Evolutionary conservation across 2,797 vertebrate species (phyloP).

Genomic region (Anniella stebbinsi): DNA sequence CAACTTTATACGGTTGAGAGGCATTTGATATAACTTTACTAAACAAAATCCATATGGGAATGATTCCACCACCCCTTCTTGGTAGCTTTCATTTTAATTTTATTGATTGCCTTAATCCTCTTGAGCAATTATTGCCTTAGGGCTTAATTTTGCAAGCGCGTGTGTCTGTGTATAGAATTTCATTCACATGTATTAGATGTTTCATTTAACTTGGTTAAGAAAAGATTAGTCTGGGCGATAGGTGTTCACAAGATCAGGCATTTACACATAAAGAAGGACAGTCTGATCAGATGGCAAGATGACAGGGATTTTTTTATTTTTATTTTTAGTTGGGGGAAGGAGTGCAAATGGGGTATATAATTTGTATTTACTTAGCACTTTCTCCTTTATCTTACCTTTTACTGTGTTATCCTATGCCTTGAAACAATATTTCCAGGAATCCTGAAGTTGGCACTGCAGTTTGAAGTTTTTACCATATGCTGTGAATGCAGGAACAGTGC

Average conservation of each 20-base stretch:
- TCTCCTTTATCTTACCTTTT: slow-evolving; percentile 61
- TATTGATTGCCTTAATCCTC: slow-evolving; percentile 72
- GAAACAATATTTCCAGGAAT: slow-evolving; percentile 67
- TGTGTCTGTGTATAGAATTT: slow-evolving; percentile 61
- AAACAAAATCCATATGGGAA: slow-evolving; percentile 67
- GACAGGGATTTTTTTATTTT: slow-evolving; percentile 52
- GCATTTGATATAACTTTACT: slow-evolving; percentile 74
- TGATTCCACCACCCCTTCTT: slow-evolving; percentile 48
- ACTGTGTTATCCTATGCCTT: slow-evolving; percentile 75
- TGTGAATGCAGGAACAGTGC: slow-evolving; percentile 58
- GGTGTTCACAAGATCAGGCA: slow-evolving; percentile 61
- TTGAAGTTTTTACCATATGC: slow-evolving; percentile 59
- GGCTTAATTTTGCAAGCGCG: slow-evolving; percentile 66
- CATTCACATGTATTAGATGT: slow-evolving; percentile 51
- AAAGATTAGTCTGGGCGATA: slow-evolving; percentile 47
- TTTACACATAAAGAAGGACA: slow-evolving; percentile 75
- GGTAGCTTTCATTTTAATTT: slow-evolving; percentile 78
- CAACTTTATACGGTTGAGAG: slow-evolving; percentile 71
- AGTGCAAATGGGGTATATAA: slow-evolving; percentile 64
- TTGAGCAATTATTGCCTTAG: slow-evolving; percentile 70
- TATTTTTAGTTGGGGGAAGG: slow-evolving; percentile 38
- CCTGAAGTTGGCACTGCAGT: slow-evolving; percentile 59
- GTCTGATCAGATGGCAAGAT: slow-evolving; percentile 74
- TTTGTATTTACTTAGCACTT: slow-evolving; percentile 42
- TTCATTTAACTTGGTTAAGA: slow-evolving; percentile 26